Conservation (phyloP, 2,113 vertebrate species). For the Podarcis muralis region DNA sequence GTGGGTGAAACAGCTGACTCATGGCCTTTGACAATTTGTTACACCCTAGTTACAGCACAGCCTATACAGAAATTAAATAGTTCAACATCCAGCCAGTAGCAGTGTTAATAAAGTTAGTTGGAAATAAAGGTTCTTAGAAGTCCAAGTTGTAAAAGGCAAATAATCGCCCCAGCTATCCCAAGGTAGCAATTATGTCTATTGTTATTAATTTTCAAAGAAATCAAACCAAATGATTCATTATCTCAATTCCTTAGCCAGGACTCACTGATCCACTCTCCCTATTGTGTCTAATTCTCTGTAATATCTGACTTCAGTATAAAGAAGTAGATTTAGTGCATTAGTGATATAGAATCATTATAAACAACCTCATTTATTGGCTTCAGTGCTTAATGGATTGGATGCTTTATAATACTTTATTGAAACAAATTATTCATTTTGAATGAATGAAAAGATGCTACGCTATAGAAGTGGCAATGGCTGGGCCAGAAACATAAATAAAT, state of each 20-base stretch:
- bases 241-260: constrained; percentile 63
- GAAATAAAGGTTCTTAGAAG: neutral
- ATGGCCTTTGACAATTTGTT: too few relatives aligned
- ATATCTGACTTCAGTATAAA: constrained; percentile 57
- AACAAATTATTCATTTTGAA: constrained; percentile 49
- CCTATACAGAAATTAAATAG: too few relatives aligned
- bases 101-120: too few relatives aligned
- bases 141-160: constrained; percentile 46
- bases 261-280: neutral
- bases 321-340: constrained; percentile 36
- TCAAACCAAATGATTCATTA: constrained; percentile 66
- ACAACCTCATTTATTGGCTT: constrained; percentile 53
- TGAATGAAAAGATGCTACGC: constrained; percentile 25
- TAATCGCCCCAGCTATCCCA: constrained; percentile 60
- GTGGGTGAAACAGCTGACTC: too few relatives aligned
- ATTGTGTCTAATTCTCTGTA: constrained; percentile 45
- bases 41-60: too few relatives aligned
- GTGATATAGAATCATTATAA: constrained; percentile 41
- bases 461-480: neutral
- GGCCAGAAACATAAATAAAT: constrained; percentile 17
- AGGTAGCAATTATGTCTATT: constrained; percentile 69
- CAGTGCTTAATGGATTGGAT: constrained; percentile 39
- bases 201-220: constrained; percentile 75
- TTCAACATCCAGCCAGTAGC: too few relatives aligned
- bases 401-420: constrained; percentile 46